Evolutionary conservation across 2,113 vertebrate genomes (phyloP), one percentile per base, ranked within the genome.

Genomic region (Tragulus kanchil): DNA sequence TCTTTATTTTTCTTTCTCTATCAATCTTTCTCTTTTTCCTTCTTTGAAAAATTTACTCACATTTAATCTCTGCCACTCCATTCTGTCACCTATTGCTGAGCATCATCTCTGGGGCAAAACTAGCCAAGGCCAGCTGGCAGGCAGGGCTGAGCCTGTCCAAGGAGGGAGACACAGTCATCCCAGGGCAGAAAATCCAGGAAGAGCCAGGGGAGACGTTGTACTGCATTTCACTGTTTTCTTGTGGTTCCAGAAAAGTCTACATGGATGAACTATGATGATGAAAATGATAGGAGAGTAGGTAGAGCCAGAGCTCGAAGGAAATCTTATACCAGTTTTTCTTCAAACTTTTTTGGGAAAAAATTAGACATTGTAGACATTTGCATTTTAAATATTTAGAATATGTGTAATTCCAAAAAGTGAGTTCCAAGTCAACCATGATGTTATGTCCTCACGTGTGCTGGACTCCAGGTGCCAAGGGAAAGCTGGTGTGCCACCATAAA

Each of bases 341-440:
- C 45, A 6, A 11, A 16, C 48, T 93, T 93, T 83, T 71, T 64
- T 58, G 61, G 48, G 28, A 90, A 45, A 62, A n/a, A 81, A 61
- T 67, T 89, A 13, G 85, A 28, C 31, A 77, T 3, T 14, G 1
- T 25, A 92, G 42, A 10, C 8, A 58, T 58, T 75, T 96, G 6
- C 8, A 91, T 65, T 85, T 94, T 25, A 54, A 93, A 81, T 69
- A 69, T 23, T 94, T 90, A 10, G 65, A 83, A 62, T 61, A n/a
- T 31, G 4, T 14, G 7, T 77, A 67, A 75, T 16, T 50, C 36
- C 71, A 69, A 21, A 56, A 52, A 17, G 19, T 31, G 73, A 83
- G 59, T 86, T 95, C 21, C 84, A 10, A 21, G 59, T 94, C n/a
- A 94, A 6, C n/a, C 62, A 26, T 91, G 23, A 50, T 54, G 11